These are phyloP conservation scores for Clarias laeviceps DNA, from an alignment of 2,797 vertebrate genomes.

Conservation along the genomic window DNA sequence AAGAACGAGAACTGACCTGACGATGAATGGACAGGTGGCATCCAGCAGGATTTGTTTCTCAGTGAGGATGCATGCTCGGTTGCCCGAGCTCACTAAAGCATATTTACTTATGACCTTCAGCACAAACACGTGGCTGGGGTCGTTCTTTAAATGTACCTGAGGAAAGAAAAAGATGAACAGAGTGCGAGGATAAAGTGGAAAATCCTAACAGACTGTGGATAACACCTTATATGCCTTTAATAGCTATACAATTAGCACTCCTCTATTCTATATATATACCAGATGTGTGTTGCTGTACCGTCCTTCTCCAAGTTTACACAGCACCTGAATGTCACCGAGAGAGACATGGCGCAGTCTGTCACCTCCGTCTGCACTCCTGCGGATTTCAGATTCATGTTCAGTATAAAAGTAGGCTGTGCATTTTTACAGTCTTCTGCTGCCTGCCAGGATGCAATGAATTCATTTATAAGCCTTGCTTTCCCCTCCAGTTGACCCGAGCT, in stretches of 20 bases:
- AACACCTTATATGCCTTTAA: neutral
- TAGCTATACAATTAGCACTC: neutral
- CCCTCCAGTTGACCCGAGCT: neutral
- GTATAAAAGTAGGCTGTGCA: neutral
- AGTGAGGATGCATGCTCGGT: conserved; percentile 66
- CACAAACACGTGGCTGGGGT: conserved; percentile 62
- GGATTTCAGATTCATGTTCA: conserved; percentile 38
- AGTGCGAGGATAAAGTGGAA: neutral
- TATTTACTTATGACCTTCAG: conserved; percentile 73
- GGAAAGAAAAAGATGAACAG: conserved; percentile 40
- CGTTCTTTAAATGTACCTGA: conserved; percentile 72
- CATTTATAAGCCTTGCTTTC: neutral
- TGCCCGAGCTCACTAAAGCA: conserved; percentile 59
- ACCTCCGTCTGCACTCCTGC: conserved; percentile 83
- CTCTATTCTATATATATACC: conserved; percentile 72
- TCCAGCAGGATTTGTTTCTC: conserved; percentile 71
- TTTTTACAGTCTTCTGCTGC: neutral
- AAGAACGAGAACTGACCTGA: conserved; percentile 65
- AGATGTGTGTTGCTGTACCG: conserved; percentile 90
- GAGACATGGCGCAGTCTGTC: conserved; percentile 81
- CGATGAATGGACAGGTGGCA: conserved; percentile 69
- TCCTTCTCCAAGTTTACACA: conserved; percentile 85
- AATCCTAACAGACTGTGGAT: neutral
- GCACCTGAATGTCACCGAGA: conserved; percentile 89
- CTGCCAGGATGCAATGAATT: neutral